These are phyloP conservation scores for Diarsia brunnea DNA, from an alignment of 2,888 invertebrate genomes.

Conservation along the genomic window DNA sequence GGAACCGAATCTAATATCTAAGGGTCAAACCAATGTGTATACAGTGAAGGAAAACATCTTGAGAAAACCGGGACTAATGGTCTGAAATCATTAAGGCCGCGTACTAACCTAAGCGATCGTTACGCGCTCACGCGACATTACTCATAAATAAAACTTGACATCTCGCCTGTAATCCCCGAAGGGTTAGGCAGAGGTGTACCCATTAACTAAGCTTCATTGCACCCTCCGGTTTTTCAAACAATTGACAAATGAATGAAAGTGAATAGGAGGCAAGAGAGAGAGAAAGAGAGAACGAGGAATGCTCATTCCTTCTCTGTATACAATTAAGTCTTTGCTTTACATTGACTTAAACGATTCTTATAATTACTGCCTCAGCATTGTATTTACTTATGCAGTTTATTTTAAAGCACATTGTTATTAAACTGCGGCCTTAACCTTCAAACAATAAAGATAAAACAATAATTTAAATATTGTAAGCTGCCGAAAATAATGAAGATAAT, in stretches of 20 bases:
- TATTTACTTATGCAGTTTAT: not conserved
- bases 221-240: not conserved
- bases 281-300: too few species aligned
- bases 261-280: too few species aligned
- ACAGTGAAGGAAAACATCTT: not conserved
- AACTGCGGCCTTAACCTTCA: slow-evolving; percentile 6
- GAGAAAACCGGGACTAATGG: not conserved
- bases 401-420: not conserved
- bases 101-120: not conserved
- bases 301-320: too few species aligned
- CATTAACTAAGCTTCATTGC: not conserved
- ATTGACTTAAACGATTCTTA: not conserved
- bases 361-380: too few species aligned
- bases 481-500: slow-evolving; percentile 5
- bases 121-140: not conserved
- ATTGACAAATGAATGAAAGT: not conserved
- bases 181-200: too few species aligned
- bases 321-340: not conserved
- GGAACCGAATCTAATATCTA: slow-evolving; percentile 17
- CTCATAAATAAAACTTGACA: too few species aligned
- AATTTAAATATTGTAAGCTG: not conserved
- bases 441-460: not conserved
- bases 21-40: not conserved
- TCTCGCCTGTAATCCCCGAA: too few species aligned
- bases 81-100: not conserved